phyloP scores from a whole-genome alignment of 2,888 invertebrate species.

The Panopea generosa region DNA sequence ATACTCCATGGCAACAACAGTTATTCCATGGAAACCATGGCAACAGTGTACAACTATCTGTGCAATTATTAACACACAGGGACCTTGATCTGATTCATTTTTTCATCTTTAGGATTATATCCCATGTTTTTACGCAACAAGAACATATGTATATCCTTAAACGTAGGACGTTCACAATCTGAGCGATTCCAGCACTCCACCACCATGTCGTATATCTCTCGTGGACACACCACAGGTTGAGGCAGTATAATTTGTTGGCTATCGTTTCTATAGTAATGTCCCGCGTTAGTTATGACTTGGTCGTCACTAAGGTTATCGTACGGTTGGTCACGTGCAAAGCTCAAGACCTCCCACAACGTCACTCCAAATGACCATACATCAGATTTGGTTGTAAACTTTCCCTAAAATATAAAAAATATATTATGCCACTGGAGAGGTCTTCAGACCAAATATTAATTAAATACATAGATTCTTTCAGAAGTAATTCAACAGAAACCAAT shows the following conservation, averaged over 20 bases:
- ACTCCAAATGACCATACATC: slow-evolving; percentile 97
- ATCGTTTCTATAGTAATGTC: slow-evolving; percentile 91
- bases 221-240: slow-evolving; percentile 92
- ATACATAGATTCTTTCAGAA: no score
- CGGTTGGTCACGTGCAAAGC: slow-evolving; percentile 91
- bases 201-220: slow-evolving; percentile 96
- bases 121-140: slow-evolving; percentile 87
- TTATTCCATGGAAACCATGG: no score
- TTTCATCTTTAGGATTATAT: slow-evolving; percentile 84
- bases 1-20: no score
- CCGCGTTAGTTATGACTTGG: slow-evolving; percentile 93
- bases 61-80: slow-evolving; percentile 77
- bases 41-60: not conserved
- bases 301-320: slow-evolving; percentile 91
- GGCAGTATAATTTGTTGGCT: slow-evolving; percentile 88
- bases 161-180: slow-evolving; percentile 92
- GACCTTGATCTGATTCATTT: slow-evolving; percentile 79
- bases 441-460: no score
- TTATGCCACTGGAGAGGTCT: no score
- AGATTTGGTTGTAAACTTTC: slow-evolving; percentile 93
- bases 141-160: slow-evolving; percentile 95
- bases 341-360: slow-evolving; percentile 94
- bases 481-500: no score
- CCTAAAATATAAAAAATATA: no score
- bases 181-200: slow-evolving; percentile 95